Base-by-base conservation (phyloP, 2,888 invertebrate species). In the Lissocephala sabroskyi region DNA sequence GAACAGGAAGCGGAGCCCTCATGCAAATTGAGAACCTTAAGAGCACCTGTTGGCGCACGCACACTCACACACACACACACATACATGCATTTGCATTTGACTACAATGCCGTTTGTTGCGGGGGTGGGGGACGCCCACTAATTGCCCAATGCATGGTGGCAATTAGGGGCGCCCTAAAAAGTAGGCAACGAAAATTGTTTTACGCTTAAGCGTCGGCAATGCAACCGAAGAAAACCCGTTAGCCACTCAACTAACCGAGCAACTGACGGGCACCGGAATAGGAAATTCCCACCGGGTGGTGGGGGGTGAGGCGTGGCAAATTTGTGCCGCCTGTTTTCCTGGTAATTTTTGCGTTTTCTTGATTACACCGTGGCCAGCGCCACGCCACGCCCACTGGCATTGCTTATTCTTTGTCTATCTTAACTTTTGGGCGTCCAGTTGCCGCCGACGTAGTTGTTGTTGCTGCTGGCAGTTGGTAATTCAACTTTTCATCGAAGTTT, bases 401-500 rank as follows among this genome's bases (percentile, higher is more conserved):
- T 33, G 33, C 9, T 14, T 33, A 5, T 33, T 11, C 14, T 14
- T 14, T 14, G 23, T 23, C 23, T 23, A 23, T 5, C 23, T 23
- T 23, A 23, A 5, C 23, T 23, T 23, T 23, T 23, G 23, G 3
- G 23, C 7, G 23, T 23, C 3, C 7, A 7, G 3, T 3, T 23
- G 23, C 7, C 23, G n/a, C n/a, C n/a, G n/a, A n/a, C n/a, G n/a
- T n/a, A n/a, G n/a, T n/a, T n/a, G n/a, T n/a, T n/a, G n/a, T n/a
- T n/a, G n/a, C n/a, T n/a, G n/a, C n/a, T n/a, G n/a, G n/a, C n/a
- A n/a, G 59, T 59, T 57, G 59, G 62, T 67, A 62, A 55, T 53
- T 43, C 55, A 67, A 68, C 76, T 71, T 75, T 64, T 57, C 56
- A 57, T 57, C 70, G 59, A 67, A 67, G 70, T 67, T 73, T 74